Evolutionary conservation across 1,140 invertebrate genomes (phyloP).

Genomic region (Drosophila jambulina): DNA sequence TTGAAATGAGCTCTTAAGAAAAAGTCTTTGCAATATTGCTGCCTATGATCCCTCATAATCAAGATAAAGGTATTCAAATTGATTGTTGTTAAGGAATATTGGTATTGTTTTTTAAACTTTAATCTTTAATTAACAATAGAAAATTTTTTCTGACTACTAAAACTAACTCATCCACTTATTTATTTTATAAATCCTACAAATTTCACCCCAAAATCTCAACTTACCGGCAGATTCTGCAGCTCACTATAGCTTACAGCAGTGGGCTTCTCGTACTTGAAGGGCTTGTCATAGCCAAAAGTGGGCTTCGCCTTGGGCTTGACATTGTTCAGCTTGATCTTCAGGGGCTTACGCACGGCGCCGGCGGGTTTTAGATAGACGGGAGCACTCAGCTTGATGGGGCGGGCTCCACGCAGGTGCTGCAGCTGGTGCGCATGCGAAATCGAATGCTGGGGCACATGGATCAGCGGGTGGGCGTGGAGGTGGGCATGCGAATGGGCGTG

Average conservation of each 20-base stretch:
- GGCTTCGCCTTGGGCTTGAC: slow-evolving; percentile 69
- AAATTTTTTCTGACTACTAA: neutral
- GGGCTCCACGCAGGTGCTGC: slow-evolving; percentile 39
- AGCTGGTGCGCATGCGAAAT: slow-evolving; percentile 40
- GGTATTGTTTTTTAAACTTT: neutral
- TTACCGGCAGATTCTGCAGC: slow-evolving; percentile 76
- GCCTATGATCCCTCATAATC: neutral
- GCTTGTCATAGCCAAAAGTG: slow-evolving; percentile 73
- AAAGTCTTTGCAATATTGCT: neutral
- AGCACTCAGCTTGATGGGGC: slow-evolving; percentile 64
- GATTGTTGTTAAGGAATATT: too few species aligned
- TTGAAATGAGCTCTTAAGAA: neutral
- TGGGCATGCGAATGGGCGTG: slow-evolving; percentile 49
- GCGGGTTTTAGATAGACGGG: slow-evolving; percentile 69
- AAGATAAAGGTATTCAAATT: neutral
- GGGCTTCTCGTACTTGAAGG: slow-evolving; percentile 78
- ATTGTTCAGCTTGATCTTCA: slow-evolving; percentile 77
- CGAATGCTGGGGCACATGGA: slow-evolving; percentile 45
- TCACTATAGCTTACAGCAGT: slow-evolving; percentile 63
- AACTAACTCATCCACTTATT: neutral
- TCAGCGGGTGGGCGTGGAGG: slow-evolving; percentile 47
- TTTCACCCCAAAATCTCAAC: slow-evolving; percentile 17
- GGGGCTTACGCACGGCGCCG: slow-evolving; percentile 59
- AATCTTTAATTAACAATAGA: neutral
- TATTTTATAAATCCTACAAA: neutral